phyloP scores from a whole-genome alignment of 2,888 invertebrate genomes.

The Rhagium mordax region DNA sequence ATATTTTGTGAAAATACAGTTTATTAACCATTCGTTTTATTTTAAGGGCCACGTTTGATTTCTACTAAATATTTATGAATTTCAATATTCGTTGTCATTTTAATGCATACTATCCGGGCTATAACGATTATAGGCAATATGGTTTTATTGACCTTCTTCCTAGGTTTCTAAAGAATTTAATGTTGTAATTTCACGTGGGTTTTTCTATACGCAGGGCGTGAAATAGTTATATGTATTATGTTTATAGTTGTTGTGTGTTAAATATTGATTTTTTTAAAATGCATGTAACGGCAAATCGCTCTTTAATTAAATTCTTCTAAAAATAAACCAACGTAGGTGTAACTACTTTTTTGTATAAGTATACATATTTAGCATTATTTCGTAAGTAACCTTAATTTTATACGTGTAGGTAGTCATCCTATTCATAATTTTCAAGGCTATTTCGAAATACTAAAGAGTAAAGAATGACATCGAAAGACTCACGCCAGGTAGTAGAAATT shows the following conservation, averaged over 20 bases:
- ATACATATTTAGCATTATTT: conserved; percentile 26
- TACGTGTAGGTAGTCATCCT: conserved; percentile 25
- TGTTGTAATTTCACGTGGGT: conserved; percentile 4
- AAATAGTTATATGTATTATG: neutral
- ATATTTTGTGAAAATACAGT: too few relatives aligned
- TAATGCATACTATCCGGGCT: neutral
- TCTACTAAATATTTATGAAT: too few relatives aligned
- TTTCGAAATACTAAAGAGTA: conserved; percentile 19
- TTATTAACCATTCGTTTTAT: too few relatives aligned
- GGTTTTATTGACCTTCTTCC: conserved; percentile 8
- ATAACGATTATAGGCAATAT: neutral
- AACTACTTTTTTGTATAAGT: conserved; percentile 15
- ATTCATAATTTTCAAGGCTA: conserved; percentile 28
- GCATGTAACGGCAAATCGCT: neutral
- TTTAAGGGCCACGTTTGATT: too few relatives aligned
- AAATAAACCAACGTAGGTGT: conserved; percentile 14
- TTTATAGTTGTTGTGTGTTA: neutral
- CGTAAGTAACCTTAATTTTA: conserved; percentile 28
- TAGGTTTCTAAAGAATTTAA: neutral
- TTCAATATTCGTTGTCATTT: neutral
- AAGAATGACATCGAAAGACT: conserved; percentile 15
- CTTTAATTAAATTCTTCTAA: conserved; percentile 1
- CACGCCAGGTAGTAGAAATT: neutral
- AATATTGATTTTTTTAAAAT: neutral
- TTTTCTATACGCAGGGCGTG: conserved; percentile 1